Base-by-base conservation (phyloP, 2,797 vertebrate species). In the Onychomys leucogaster region DNA sequence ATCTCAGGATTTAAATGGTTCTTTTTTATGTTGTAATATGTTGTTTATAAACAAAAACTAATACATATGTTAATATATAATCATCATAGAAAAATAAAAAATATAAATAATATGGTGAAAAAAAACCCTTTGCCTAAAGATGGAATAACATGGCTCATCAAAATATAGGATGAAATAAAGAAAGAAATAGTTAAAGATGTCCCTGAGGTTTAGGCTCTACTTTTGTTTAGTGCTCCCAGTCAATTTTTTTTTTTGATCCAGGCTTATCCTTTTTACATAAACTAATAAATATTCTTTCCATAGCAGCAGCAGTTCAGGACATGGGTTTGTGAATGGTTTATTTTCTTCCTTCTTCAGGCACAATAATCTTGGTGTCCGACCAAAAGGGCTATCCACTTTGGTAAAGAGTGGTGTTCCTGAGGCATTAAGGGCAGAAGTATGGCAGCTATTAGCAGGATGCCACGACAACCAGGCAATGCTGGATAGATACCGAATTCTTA, bases 371-470 rank as follows among this genome's bases (percentile, higher is more conserved):
- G 98, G 99, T 87, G 98, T 97, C 91, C 99, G 99, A 95, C 99
- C 99, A 0, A 99, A 99, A 80, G 99, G 99, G 55, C 98, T 99
- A 69, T 98, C 98, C 57, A 98, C 99, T 0, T 98, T 99, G 98
- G 99, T 99, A 96, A 99, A 99, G 96, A 99, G 99, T 1, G 99
- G 99, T 3, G 98, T 99, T 97, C 99, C 99, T 0, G 99, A 99
- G 97, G 99, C 99, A 1, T 98, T 99, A 83, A 99, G 99, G 98
- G 99, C 99, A 61, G 99, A 99, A 97, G 99, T 99, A 93, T 99
- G 99, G 99, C 99, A 99, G 98, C 98, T 99, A 96, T 99, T 99
- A 98, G 99, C 99, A 34, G 99, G 99, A 97, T 99, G 99, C 98
- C 99, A 99, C 52, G 99, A 99, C 98, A 99, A 99, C 98, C 99